Evolutionary conservation across 2,797 vertebrate genomes (phyloP).

Genomic region (Podarcis lilfordi): DNA sequence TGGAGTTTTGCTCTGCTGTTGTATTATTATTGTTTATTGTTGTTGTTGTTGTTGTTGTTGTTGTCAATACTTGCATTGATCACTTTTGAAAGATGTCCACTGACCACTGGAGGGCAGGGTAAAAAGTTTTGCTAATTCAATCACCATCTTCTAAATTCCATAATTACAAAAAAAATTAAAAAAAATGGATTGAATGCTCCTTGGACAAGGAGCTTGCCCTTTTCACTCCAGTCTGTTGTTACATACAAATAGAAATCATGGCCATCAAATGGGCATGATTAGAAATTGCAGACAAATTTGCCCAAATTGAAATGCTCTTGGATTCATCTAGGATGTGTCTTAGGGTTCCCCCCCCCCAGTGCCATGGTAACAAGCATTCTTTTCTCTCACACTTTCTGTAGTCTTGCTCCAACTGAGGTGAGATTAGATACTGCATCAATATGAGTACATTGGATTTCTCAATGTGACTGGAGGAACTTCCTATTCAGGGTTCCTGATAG

Average conservation of each 20-base stretch:
- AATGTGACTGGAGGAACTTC: too few species aligned
- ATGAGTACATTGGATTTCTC: too few species aligned
- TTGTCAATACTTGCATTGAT: too few species aligned
- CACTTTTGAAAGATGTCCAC: too few species aligned
- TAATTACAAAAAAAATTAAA: neutral
- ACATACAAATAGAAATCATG: neutral
- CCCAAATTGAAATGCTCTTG: neutral
- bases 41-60: too few species aligned
- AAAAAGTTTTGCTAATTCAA: neutral
- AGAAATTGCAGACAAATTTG: neutral
- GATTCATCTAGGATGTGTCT: neutral
- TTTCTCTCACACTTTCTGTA: neutral
- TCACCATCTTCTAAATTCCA: neutral
- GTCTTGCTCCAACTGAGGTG: neutral
- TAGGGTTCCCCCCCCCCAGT: neutral
- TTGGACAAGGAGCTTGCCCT: neutral
- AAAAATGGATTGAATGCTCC: neutral
- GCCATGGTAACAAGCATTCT: neutral
- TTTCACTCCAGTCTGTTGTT: slow-evolving; percentile 1
- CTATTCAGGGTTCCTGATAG: too few species aligned
- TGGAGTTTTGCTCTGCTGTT: too few species aligned
- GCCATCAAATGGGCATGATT: neutral
- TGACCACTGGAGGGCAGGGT: too few species aligned
- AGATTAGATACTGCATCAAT: too few species aligned
- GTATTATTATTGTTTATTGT: too few species aligned